Base-by-base conservation (phyloP, 2,888 invertebrate genomes). In the Eilema depressum region DNA sequence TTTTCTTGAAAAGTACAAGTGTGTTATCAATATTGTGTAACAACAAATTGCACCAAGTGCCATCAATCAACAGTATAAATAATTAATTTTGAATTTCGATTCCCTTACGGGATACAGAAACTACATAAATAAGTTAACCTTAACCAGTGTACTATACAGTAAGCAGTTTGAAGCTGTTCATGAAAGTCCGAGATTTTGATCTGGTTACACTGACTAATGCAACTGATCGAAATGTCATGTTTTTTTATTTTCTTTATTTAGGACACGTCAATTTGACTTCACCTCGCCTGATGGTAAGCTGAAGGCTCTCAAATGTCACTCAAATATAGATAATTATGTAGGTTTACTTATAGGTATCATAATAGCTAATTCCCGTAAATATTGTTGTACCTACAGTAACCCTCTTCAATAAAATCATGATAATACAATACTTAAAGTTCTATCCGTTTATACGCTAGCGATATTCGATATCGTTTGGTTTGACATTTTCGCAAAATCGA, bases 401-500 rank as follows among this genome's bases (percentile, higher is more conserved):
- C 59, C 26, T 28, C 26, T 59, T 53, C 20, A 30, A 30, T 28
- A 30, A 69, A 71, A 62, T 56, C 30, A 23, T 68, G 70, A 76
- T 78, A 70, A 63, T 68, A 63, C 20, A 71, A 71, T 73, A 79
- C 76, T 77, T 83, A 74, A 79, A 79, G 84, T 87, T 86, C 86
- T 83, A 83, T 87, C 81, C 86, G 83, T 86, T 83, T 87, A 88
- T 75, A 75, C 73, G 70, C 85, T 80, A 76, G 79, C 84, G 91
- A 89, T 89, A 93, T 92, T 89, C 89, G 92, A 93, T 92, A 92
- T 85, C 89, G 84, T 85, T 85, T 83, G 89, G 86, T 73, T 89
- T 93, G 94, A 92, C 93, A 94, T 94, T 94, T 93, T 92, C 88
- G 90, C 91, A 92, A 93, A 95, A 95, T 95, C 95, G 95, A 95